Evolutionary conservation across 2,888 invertebrate species (phyloP), one percentile per base, ranked within the genome.

Genomic region (Caenorhabditis auriculariae): DNA sequence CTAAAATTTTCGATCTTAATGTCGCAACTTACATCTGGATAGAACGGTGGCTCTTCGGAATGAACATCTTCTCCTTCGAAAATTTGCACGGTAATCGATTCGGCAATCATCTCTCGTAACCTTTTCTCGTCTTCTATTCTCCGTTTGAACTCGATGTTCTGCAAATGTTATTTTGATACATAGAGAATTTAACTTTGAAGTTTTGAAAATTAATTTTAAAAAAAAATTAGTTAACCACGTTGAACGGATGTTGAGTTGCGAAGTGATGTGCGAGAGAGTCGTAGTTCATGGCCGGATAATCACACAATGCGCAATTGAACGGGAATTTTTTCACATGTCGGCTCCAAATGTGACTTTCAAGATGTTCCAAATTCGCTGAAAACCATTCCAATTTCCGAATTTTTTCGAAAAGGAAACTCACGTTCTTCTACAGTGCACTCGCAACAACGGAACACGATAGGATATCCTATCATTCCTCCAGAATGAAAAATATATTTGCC

Each of bases 261-360:
- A 60, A 72, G 39, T 72, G 72, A 2, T 49, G 45, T 0, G 44
- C 19, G 9, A 72, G 44, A 41, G 49, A 54, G 9, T 45, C 45
- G 0, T 56, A 42, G 29, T 58, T 66, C n/a, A 73, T 47, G 0
- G 70, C 62, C 15, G 72, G 72, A 26, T 53, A 73, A 39, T 53
- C 60, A 32, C 72, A 73, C 23, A 57, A 28, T 7, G 61, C 56
- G 41, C 72, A 73, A 26, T 51, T 50, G 39, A 58, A 73, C 9
- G 70, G 72, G 27, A 69, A 73, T 6, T 54, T 59, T 32, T 59
- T 50, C 7, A 73, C 51, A 47, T 73, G 72, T 6, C 69, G 55
- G 42, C 59, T 71, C 72, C 72, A 73, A 39, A 73, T 69, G 43
- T 73, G 72, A n/a, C 47, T 54, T 42, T 70, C 70, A 3, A 73